Conservation (phyloP, 2,113 vertebrate species). For the Rafetus swinhoei region DNA sequence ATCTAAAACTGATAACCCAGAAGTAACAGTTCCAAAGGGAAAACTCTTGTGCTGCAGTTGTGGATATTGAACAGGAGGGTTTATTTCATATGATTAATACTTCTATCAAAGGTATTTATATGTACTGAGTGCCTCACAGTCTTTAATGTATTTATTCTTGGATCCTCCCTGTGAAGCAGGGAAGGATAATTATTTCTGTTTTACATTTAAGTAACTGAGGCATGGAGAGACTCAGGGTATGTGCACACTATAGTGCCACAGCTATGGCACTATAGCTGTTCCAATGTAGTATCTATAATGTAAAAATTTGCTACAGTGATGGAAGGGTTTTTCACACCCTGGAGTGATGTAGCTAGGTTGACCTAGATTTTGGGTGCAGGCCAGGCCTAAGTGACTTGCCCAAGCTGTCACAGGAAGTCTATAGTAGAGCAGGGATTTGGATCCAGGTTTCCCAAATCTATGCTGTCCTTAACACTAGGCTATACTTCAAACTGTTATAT, state of each 20-base stretch:
- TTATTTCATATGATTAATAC: not conserved
- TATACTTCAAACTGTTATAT: not conserved
- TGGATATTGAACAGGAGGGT: not conserved
- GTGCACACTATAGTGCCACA: not conserved
- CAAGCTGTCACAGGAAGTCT: not conserved
- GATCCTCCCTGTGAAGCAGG: not conserved
- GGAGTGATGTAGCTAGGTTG: not conserved
- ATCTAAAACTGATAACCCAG: not conserved
- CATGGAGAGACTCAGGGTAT: not conserved
- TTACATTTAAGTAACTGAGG: not conserved
- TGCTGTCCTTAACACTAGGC: not conserved
- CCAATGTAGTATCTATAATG: not conserved
- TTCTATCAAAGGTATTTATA: rapidly evolving
- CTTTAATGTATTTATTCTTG: not conserved
- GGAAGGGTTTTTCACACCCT: not conserved
- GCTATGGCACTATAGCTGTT: not conserved
- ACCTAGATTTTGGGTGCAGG: not conserved
- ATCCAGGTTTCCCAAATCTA: not conserved
- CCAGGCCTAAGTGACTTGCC: not conserved
- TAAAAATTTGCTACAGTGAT: not conserved
- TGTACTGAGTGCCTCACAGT: not conserved
- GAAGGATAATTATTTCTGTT: not conserved
- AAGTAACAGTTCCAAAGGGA: not conserved
- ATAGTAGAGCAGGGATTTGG: not conserved
- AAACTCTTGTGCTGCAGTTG: not conserved